phyloP scores from a whole-genome alignment of 1,140 invertebrate species.

The Drosophila nigrodunni region DNA sequence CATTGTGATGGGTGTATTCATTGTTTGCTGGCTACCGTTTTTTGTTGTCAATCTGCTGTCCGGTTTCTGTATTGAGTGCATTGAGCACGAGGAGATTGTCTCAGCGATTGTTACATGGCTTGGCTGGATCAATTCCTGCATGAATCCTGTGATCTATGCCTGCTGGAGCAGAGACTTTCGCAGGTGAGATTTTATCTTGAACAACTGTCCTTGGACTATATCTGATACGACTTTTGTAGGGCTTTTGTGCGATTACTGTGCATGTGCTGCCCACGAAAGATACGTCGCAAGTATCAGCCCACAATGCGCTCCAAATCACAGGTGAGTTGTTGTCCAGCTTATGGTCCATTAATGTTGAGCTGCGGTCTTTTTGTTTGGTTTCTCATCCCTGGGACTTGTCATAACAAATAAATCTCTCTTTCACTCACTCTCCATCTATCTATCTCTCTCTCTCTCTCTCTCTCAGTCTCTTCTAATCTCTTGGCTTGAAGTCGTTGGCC shows the following conservation, averaged over 20 bases:
- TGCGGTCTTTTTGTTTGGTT: constrained; percentile 33
- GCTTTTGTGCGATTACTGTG: constrained; percentile 93
- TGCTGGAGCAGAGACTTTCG: constrained; percentile 98
- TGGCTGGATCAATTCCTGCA: constrained; percentile 99
- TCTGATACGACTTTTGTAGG: constrained; percentile 85
- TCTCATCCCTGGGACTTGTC: constrained; percentile 25
- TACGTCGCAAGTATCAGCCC: constrained; percentile 91
- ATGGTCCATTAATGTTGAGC: constrained; percentile 12
- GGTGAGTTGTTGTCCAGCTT: constrained; percentile 86
- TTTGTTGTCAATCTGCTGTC: constrained; percentile 98
- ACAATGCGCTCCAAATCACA: constrained; percentile 92
- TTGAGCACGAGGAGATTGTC: constrained; percentile 94
- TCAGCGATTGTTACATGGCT: constrained; percentile 98
- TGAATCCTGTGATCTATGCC: constrained; percentile 99
- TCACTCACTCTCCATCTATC: constrained; percentile 1
- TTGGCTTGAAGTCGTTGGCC: constrained; percentile 2
- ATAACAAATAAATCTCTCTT: background rate
- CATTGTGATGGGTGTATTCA: constrained; percentile 99
- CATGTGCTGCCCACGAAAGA: constrained; percentile 91
- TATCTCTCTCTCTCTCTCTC: constrained; percentile 12
- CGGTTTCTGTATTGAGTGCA: constrained; percentile 94
- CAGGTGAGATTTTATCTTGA: constrained; percentile 87
- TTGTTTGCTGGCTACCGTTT: constrained; percentile 99
- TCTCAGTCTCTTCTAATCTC: background rate
- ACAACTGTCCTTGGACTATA: constrained; percentile 37